Base-by-base conservation (phyloP, 2,888 invertebrate species). In the Mythimna albipuncta region DNA sequence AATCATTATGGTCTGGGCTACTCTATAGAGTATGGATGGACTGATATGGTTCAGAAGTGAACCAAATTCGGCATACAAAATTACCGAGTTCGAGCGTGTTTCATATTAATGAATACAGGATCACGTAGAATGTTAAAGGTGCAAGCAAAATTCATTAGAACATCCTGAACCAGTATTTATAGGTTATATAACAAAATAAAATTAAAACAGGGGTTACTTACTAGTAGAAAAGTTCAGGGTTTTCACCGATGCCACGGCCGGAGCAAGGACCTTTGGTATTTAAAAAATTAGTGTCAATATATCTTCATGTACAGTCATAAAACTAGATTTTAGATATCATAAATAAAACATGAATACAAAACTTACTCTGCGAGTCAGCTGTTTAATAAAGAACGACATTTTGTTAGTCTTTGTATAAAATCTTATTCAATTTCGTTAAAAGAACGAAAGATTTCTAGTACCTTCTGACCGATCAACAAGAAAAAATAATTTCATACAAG, bases 331-430 rank as follows among this genome's bases (percentile, higher is more conserved):
- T 65, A 10, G 0, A 44, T 52, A 41, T 21, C 9, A 10, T 55
- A n/a, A 11, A 26, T n/a, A 50, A 35, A 26, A 44, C 19, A 44
- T 50, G 10, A 41, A 19, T 54, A 44, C 0, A 61, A 13, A 71
- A 75, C 91, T 89, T 85, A 95, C 95, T 89, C 89, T 90, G 16
- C 93, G 93, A 66, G 90, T 81, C 13, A 94, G 71, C 72, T 93
- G 93, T 83, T 89, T 93, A 21, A 91, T 81, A 44, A 94, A 75
- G 77, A 93, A 93, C 44, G 94, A 94, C 95, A 95, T 95, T 50
- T 50, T 82, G 63, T 50, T 58, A 10, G 16, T 16, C 9, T 6
- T 57, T 65, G 4, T 32, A 16, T 2, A 76, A 7, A 58, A 58
- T 35, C 1, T 9, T 32, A 26, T 10, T 21, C 11, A 72, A 3